Evolutionary conservation across 2,888 invertebrate genomes (phyloP), one percentile per base, ranked within the genome.

Genomic region (Eupithecia subumbrata): DNA sequence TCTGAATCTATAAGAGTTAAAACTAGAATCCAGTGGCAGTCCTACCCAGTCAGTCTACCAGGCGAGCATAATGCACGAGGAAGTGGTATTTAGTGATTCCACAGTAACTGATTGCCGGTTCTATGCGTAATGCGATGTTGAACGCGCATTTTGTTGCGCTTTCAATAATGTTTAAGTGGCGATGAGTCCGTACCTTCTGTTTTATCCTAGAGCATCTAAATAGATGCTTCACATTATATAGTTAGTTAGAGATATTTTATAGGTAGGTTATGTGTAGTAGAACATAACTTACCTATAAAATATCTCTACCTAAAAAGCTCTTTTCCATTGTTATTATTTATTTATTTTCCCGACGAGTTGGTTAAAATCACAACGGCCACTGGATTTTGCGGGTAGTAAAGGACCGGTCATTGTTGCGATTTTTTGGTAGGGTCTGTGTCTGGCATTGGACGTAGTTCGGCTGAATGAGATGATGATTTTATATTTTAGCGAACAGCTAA

Each of bases 31-130:
- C 37, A 66, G 40, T 69, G 72, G 9, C 22, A 66, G 18, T 40
- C 40, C 30, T 40, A 40, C 30, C n/a, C 25, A 56, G 25, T 22
- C 25, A 60, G 60, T 37, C 45, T 77, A 75, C 77, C 52, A 77
- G 77, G 77, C 74, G 68, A 52, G 67, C 78, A 78, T 78, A 78
- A 79, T 78, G 76, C 75, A 76, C 74, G 71, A 78, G 76, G 80
- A 78, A 80, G 75, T 73, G 66, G 73, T 73, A 64, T 71, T 79
- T 81, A 79, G 78, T 78, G 76, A 79, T 81, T 77, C 77, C 70
- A 77, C 79, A 78, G 80, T 78, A 79, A 79, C 81, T 76, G 75
- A 81, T 81, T 71, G 73, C 66, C 63, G 37, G 77, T 77, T 73
- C 73, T 76, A 71, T 74, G 75, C 76, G 71, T 79, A 78, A 79